Percentiles rank a stretch among this genome's conserved stretches.
These are phyloP conservation scores for Mastigias papua DNA, from an alignment of 30 jellyfish, hydroid and myxozoan species.

Conservation along the genomic window DNA sequence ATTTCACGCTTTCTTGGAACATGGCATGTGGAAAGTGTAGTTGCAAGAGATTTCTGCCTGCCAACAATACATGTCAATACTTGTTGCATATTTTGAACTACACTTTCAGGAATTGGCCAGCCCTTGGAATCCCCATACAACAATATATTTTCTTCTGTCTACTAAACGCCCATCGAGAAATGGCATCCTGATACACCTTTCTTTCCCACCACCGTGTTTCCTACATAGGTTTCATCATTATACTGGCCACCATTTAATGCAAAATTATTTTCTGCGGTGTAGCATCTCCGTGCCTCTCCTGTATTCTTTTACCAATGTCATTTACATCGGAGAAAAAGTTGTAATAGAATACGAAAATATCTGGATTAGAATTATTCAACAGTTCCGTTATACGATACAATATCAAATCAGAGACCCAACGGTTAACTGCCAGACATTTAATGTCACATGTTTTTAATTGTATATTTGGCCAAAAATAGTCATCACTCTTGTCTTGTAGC, in stretches of 20 bases:
- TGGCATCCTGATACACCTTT: neutral
- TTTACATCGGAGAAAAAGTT: neutral
- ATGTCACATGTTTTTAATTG: neutral
- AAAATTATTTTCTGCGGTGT: neutral
- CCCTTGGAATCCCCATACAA: constrained; percentile 35
- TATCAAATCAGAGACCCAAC: neutral
- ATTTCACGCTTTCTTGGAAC: neutral
- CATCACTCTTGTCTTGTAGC: too few species aligned
- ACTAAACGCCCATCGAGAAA: constrained; percentile 28
- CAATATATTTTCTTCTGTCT: neutral
- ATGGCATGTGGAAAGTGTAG: neutral
- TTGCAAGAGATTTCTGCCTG: neutral
- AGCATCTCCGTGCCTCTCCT: neutral
- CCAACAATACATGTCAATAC: neutral
- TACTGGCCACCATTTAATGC: neutral
- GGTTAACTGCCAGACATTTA: neutral
- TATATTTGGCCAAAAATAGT: neutral
- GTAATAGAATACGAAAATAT: neutral
- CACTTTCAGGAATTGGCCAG: constrained; percentile 27
- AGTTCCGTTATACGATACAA: neutral
- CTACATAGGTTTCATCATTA: neutral
- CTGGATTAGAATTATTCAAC: neutral
- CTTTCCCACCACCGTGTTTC: neutral
- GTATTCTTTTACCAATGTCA: neutral
- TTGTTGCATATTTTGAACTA: neutral